Evolutionary conservation across 2,113 vertebrate genomes (phyloP).

Genomic region (Edolisoma coerulescens): DNA sequence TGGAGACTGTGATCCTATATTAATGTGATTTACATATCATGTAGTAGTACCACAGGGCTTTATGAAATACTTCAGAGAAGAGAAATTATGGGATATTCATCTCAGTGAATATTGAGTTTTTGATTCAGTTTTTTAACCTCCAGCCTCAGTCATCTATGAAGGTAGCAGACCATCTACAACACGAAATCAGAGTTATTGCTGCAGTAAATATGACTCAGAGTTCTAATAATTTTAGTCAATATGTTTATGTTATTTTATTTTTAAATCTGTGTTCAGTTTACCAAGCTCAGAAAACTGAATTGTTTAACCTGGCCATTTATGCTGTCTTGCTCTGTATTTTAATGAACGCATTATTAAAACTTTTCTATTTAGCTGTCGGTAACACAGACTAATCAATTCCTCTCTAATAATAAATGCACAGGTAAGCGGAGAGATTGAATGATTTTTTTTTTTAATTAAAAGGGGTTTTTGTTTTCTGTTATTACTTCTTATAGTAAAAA

Average conservation of each 20-base stretch:
- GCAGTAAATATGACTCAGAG: neutral
- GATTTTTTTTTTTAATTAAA: neutral
- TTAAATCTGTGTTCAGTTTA: neutral
- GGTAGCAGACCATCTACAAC: neutral
- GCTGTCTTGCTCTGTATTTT: neutral
- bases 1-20: neutral
- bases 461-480: accelerated
- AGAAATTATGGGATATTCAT: neutral
- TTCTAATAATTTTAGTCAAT: neutral
- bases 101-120: neutral
- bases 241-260: neutral
- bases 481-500: neutral
- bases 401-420: neutral
- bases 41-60: neutral
- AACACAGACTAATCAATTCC: neutral
- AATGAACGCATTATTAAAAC: neutral
- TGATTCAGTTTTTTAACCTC: neutral
- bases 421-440: neutral
- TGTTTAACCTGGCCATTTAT: neutral
- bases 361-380: neutral
- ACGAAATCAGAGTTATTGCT: neutral
- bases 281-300: neutral
- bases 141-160: neutral
- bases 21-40: constrained; percentile 11
- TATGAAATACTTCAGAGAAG: neutral